Evolutionary conservation across 2,113 vertebrate species (phyloP), one percentile per base, ranked within the genome.

Genomic region (Echinops telfairi): DNA sequence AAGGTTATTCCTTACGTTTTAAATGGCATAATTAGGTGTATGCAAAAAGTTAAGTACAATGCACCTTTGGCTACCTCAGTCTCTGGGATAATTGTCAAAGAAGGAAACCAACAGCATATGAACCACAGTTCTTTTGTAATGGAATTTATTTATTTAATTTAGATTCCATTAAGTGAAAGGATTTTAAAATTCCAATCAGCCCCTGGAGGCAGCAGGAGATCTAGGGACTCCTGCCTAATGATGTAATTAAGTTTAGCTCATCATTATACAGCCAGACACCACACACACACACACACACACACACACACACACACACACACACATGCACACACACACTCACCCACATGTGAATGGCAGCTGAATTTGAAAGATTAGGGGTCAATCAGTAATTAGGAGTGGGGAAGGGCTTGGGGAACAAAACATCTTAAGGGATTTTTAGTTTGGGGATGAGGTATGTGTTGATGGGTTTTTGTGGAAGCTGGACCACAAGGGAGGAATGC

Each of bases 141-240:
- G 76, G 64, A 90, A 92, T 92, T 92, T 95, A 92, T 90, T 94
- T 95, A 93, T 96, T 95, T 94, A 91, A 86, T 95, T 94, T 95
- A 84, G 36, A 83, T 93, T 90, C 66, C 88, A 94, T 77, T 91
- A 95, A 92, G 76, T 73, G 77, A 94, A 97, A 97, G 81, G 94
- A 92, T 90, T 96, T 94, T 95, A 79, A 95, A 96, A 97, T 96
- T 97, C 94, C 58, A 95, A 87, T 95, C 92, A 97, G 91, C 75
- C 85, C 47, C 75, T 83, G 77, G 78, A 96, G 88, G 53, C 94
- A 95, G 90, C 86, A 47, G 90, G 85, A 96, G 78, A 71, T 92
- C 93, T 88, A 77, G 2, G 71, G 82, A 58, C 90, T 95, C 71
- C 76, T 95, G 90, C 33, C 77, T 96, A 96, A 96, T 95, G 96